Evolutionary conservation across 2,888 invertebrate genomes (phyloP), one percentile per base, ranked within the genome.

Genomic region (Pammene aurita): DNA sequence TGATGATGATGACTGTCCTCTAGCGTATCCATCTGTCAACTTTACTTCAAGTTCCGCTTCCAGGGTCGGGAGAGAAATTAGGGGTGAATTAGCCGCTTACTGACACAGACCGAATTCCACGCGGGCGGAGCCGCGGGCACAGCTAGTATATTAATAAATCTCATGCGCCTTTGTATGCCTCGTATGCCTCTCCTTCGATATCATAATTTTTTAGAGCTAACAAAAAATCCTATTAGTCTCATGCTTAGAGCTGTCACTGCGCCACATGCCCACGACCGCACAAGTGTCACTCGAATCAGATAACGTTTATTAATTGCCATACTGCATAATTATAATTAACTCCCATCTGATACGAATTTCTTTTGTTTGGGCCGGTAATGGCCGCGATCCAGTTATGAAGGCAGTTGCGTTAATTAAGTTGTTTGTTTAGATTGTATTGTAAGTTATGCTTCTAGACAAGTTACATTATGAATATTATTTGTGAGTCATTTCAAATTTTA

Each of bases 201-300:
- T 9, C 38, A 38, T 46, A 6, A n/a, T n/a, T 44, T 41, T 0
- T 26, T 9, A 58, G 9, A 18, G 41, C 18, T 18, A n/a, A n/a
- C n/a, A n/a, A n/a, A n/a, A n/a, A n/a, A n/a, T n/a, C n/a, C n/a
- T n/a, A n/a, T 66, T 26, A 26, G 1, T 26, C 26, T 26, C 26
- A 26, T 26, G 2, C 4, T 26, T 4, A 2, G 1, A 66, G 46
- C 57, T 52, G 7, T 0, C 35, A 35, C 42, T 57, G 52, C 16
- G 11, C 18, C 6, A 10, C 67, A 9, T 11, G n/a, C 6, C 10
- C 67, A 9, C n/a, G n/a, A 7, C 18, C 2, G 10, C 13, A 35
- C 63, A 60, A 56, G 42, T 63, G 67, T 63, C 67, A 63, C 63
- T 44, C 44, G 11, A 9, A 67, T 67, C 67, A 67, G 67, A 67